Evolutionary conservation across 2,888 invertebrate species (phyloP).

Genomic region (Syrphus vitripennis): DNA sequence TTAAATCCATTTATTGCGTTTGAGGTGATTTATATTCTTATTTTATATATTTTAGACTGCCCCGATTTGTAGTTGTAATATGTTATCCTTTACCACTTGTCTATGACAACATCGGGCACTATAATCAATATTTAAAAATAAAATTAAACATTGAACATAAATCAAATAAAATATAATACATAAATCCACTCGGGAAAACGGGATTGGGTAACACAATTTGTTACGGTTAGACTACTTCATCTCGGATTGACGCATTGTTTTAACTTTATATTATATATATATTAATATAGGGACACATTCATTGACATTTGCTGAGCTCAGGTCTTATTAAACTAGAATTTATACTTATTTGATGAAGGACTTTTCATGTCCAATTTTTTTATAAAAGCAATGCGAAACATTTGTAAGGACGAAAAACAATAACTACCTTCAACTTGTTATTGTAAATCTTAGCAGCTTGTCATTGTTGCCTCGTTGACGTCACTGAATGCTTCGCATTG

Average conservation of each 20-base stretch:
- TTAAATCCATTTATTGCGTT: conserved; percentile 68
- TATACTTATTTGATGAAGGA: too few species aligned
- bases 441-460: too few species aligned
- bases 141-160: conserved; percentile 20
- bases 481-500: too few species aligned
- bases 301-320: too few species aligned
- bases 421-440: too few species aligned
- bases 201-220: conserved; percentile 16
- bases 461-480: too few species aligned
- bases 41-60: conserved; percentile 52
- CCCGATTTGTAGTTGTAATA: conserved; percentile 41
- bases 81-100: conserved; percentile 83
- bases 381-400: too few species aligned
- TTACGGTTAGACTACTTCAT: neutral
- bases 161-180: neutral
- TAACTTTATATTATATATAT: neutral
- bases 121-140: conserved; percentile 80
- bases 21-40: conserved; percentile 65
- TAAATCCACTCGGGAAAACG: neutral
- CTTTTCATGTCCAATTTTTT: too few species aligned
- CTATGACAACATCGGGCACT: conserved; percentile 88
- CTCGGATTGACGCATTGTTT: neutral
- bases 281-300: too few species aligned
- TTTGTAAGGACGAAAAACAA: too few species aligned
- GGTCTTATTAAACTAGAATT: too few species aligned